Base-by-base conservation (phyloP, 2,797 vertebrate species). In the Mus caroli region DNA sequence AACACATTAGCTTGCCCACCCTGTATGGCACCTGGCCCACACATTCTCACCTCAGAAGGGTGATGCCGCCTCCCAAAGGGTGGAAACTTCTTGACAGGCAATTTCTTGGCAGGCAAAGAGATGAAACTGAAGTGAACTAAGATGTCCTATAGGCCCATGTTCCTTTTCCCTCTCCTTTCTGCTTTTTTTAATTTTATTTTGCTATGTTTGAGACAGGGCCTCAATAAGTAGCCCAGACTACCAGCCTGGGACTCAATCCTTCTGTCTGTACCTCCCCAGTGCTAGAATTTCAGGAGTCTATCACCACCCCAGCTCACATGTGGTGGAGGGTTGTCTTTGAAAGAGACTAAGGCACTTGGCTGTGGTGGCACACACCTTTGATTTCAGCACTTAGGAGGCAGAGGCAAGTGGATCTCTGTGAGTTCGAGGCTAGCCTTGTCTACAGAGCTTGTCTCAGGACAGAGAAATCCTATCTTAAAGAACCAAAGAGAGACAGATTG, bases 1-100 rank as follows among this genome's bases (percentile, higher is more conserved):
- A 12, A 13, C n/a, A 4, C 37, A 9, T 28, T 22, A 22, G 40
- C 22, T 91, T 1, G 0, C 34, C 60, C n/a, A 15, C 37, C 46
- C 19, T 50, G 50, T 37, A 19, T 11, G 40, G 62, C 14, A 46
- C 54, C 58, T 62, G 58, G 24, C 1, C 4, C 0, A 5, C 1
- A 26, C 5, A 19, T 37, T 56, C 28, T 93, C 37, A 52, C 4
- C 50, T 77, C 69, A 43, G 46, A 15, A 15, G 13, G 13, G 7
- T 60, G n/a, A 64, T 24, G 64, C 10, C 46, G 7, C 22, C 28
- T 43, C 22, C 8, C n/a, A 4, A 31, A 11, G 75, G 56, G 31
- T 1, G 11, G 52, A 60, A 62, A 77, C 5, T 90, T 90, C 40
- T n/a, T 43, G 11, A 26, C 3, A 73, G 64, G 60, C 31, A 58